Evolutionary conservation across 2,797 vertebrate species (phyloP).

Genomic region (Euthynnus affinis): DNA sequence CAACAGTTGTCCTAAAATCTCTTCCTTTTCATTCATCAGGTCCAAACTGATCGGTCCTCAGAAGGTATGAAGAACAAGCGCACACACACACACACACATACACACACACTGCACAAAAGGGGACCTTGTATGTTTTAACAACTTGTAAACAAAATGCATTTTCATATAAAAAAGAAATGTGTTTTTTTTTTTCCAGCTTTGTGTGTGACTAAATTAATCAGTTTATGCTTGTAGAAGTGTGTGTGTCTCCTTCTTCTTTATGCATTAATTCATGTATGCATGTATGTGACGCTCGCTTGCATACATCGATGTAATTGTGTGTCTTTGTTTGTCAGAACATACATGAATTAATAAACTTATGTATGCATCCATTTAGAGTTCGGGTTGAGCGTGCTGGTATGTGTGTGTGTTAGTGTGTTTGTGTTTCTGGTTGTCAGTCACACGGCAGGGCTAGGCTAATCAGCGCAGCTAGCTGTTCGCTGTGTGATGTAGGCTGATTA

Average conservation of each 20-base stretch:
- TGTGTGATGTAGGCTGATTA: slow-evolving; percentile 79
- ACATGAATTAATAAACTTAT: slow-evolving; percentile 24
- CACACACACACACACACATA: no score
- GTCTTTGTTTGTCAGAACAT: neutral
- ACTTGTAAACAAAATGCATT: no score
- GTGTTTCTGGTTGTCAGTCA: slow-evolving; percentile 69
- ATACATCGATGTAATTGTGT: slow-evolving; percentile 14
- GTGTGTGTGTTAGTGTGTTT: slow-evolving; percentile 32
- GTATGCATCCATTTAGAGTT: slow-evolving; percentile 6
- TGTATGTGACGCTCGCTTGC: slow-evolving; percentile 28
- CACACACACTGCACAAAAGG: no score
- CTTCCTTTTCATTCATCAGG: no score
- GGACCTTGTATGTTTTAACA: no score
- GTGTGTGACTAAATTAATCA: neutral
- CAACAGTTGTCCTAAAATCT: no score
- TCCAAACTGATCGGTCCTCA: no score
- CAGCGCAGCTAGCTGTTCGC: slow-evolving; percentile 76
- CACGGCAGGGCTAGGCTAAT: slow-evolving; percentile 78
- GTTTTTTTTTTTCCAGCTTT: no score
- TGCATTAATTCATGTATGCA: slow-evolving; percentile 20
- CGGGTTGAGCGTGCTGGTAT: neutral
- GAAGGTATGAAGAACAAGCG: no score
- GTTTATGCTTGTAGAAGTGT: neutral
- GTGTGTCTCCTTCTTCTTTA: no score
- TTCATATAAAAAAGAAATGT: no score